Conservation (phyloP, 2,888 invertebrate species). For the Melanotus villosus region DNA sequence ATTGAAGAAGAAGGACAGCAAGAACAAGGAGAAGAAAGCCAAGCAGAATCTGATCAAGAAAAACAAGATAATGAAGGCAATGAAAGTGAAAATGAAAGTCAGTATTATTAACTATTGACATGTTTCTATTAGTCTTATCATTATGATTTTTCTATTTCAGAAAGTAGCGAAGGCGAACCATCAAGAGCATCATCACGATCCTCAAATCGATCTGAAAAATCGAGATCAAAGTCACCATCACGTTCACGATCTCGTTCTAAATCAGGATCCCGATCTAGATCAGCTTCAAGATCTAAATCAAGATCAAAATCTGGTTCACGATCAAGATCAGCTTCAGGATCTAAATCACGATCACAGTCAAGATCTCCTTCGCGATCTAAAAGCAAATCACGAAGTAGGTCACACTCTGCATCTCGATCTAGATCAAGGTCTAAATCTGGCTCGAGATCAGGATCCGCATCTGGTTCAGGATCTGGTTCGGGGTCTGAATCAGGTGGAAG, state of each 20-base stretch:
- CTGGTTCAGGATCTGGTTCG: slow-evolving; percentile 61
- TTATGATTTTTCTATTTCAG: slow-evolving; percentile 51
- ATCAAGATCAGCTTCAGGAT: slow-evolving; percentile 53
- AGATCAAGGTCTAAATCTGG: slow-evolving; percentile 65
- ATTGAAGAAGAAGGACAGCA: slow-evolving; percentile 73
- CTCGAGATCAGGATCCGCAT: slow-evolving; percentile 63
- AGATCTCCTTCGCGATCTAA: slow-evolving; percentile 60
- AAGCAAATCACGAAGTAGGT: slow-evolving; percentile 66
- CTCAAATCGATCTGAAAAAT: slow-evolving; percentile 66
- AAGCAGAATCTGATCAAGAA: slow-evolving; percentile 69
- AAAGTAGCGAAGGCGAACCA: slow-evolving; percentile 65
- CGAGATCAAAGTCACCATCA: slow-evolving; percentile 69
- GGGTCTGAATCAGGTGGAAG: slow-evolving; percentile 58
- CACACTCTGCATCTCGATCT: slow-evolving; percentile 65
- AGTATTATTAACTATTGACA: slow-evolving; percentile 42
- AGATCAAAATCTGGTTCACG: slow-evolving; percentile 58
- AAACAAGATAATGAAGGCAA: slow-evolving; percentile 60
- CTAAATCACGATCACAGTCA: slow-evolving; percentile 55
- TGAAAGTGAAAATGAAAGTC: slow-evolving; percentile 61
- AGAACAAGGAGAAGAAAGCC: slow-evolving; percentile 75
- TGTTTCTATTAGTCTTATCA: slow-evolving; percentile 34
- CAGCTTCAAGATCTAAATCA: slow-evolving; percentile 45
- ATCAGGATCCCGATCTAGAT: slow-evolving; percentile 59
- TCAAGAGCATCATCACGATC: slow-evolving; percentile 57
- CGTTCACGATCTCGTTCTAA: slow-evolving; percentile 55